These are phyloP conservation scores for Drosophila truncata DNA, from an alignment of 1,140 invertebrate species.

Conservation along the genomic window DNA sequence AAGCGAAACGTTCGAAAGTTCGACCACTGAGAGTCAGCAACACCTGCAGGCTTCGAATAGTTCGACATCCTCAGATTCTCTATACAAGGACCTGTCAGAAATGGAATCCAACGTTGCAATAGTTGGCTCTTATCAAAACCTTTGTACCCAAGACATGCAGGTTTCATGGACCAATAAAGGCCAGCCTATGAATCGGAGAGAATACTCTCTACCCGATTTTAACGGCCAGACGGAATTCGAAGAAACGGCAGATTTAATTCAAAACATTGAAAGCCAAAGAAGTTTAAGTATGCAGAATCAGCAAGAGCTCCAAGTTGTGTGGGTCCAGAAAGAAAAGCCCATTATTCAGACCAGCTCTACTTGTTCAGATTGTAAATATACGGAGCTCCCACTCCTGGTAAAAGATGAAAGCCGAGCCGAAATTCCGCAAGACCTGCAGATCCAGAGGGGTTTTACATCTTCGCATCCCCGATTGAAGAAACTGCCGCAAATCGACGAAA, in stretches of 20 bases:
- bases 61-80: not conserved
- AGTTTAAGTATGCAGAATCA: not conserved
- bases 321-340: not conserved
- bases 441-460: not conserved
- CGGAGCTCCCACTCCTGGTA: too few species aligned
- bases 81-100: not conserved
- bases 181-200: not conserved
- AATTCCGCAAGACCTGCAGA: too few species aligned
- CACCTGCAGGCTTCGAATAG: not conserved
- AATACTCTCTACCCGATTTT: not conserved
- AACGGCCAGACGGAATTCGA: not conserved
- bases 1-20: not conserved
- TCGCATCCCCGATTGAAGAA: not conserved
- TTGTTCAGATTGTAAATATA: too few species aligned
- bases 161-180: not conserved
- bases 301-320: not conserved
- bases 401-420: not conserved
- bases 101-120: not conserved
- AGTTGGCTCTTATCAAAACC: not conserved
- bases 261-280: too few species aligned
- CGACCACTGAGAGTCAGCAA: not conserved
- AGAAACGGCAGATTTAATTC: not conserved
- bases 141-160: too few species aligned
- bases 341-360: not conserved
- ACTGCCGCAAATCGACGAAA: not conserved